Base-by-base conservation (phyloP, 2,113 vertebrate species). In the Ptilonorhynchus violaceus region DNA sequence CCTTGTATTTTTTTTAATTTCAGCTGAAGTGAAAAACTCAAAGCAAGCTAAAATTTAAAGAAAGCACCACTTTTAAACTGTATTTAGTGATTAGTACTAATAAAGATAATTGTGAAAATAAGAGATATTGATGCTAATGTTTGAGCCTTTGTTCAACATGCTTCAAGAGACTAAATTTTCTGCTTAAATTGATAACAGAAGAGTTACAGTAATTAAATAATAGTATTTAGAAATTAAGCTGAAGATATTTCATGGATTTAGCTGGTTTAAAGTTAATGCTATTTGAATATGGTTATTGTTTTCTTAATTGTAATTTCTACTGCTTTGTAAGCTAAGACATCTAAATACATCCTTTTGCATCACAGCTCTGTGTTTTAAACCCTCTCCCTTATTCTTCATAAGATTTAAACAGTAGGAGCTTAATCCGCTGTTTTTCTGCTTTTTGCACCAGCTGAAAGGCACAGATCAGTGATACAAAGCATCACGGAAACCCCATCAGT, bases 241-340 rank as follows among this genome's bases (percentile, higher is more conserved):
- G n/a, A 85, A 83, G 78, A 25, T 80, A 30, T 85, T 93, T 75
- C 2, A 70, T 70, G 75, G 78, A 90, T 93, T 88, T 93, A 59
- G 58, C 44, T 88, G 59, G 60, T 90, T 94, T 88, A 83, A 85
- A 95, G 46, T 52, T 83, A 94, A 90, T 90, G 23, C 35, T 83
- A 11, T 67, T 94, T 85, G 22, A 89, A 68, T 73, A 50, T 55
- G 7, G 33, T 68, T 74, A 58, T 58, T 62, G 9, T 85, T 69
- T 77, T 70, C 50, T 73, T 80, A 83, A 88, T 88, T 92, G 27
- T 58, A 66, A 77, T 63, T 88, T 77, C 59, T 88, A 35, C 39
- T 59, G 5, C 68, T 70, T 50, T 50, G 18, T 50, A 70, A 81
- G 50, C 13, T 50, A 39, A 30, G 49, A 74, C 10, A 39, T 13